Conservation (phyloP, 2,888 invertebrate species). For the Amblyteles armatorius region DNA sequence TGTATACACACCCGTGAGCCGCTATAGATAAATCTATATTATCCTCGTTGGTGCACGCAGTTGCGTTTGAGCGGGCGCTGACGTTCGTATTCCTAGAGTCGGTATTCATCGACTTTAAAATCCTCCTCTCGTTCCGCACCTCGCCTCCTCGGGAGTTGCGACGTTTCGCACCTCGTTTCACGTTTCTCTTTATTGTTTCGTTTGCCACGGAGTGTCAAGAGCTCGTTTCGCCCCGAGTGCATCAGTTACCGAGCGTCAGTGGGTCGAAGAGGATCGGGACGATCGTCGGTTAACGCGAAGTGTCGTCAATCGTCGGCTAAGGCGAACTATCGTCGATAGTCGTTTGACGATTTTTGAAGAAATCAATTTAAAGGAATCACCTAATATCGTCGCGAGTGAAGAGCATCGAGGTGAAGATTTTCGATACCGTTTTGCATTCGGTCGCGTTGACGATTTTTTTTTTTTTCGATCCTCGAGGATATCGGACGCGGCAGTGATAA, state of each 20-base stretch:
- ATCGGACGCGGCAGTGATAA: slow-evolving; percentile 35
- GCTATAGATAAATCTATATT: not conserved
- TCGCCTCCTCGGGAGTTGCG: slow-evolving; percentile 54
- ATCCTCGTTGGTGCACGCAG: slow-evolving; percentile 36
- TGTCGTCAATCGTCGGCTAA: not conserved
- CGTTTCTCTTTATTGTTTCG: slow-evolving; percentile 44
- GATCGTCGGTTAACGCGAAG: not conserved
- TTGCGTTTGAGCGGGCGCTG: slow-evolving; percentile 26
- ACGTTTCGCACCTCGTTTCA: slow-evolving; percentile 28
- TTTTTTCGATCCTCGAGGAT: slow-evolving; percentile 19
- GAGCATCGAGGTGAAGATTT: not conserved
- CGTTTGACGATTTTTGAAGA: not conserved
- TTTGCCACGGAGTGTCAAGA: slow-evolving; percentile 4
- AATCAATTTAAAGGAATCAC: not conserved
- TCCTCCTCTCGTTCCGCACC: slow-evolving; percentile 37
- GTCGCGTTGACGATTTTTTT: slow-evolving; percentile 21
- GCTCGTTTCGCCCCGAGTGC: slow-evolving; percentile 57
- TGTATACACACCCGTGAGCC: not conserved
- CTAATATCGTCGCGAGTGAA: slow-evolving; percentile 33
- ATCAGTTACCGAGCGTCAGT: slow-evolving; percentile 53
- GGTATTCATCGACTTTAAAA: not conserved
- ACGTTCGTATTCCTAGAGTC: slow-evolving; percentile 25
- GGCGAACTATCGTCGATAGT: not conserved
- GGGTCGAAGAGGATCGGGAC: slow-evolving; percentile 26
- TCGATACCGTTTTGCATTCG: not conserved